Evolutionary conservation across 2,113 vertebrate genomes (phyloP), one percentile per base, ranked within the genome.

Genomic region (Oophaga pumilio): DNA sequence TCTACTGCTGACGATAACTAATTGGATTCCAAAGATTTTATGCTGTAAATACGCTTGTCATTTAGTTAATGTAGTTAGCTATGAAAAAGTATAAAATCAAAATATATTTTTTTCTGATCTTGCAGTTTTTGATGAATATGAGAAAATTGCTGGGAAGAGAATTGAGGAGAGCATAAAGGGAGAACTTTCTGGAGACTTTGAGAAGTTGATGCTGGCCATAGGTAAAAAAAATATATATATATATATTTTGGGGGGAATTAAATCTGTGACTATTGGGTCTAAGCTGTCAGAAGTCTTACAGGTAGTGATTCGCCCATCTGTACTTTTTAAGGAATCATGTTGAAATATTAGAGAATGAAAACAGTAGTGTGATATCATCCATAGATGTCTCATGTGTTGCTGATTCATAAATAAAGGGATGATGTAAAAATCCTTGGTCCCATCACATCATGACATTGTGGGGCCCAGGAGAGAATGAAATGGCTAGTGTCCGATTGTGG

Each of bases 111-210:
- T 24, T 43, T 73, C 20, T 73, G 8, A 18, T 73, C 2, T 83
- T 10, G 0, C 92, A 99, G 98, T 99, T 79, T 99, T 99, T 86
- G 97, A 99, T 4, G 96, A 96, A 49, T 99, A 98, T 74, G 93
- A 97, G 93, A 97, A 95, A 94, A 95, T 96, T 87, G 92, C 96
- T 0, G 97, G 97, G 91, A 95, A 94, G 89, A 94, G 95, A 0
- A 97, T 99, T 0, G 98, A 99, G 91, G 95, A 96, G 89, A 99
- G 97, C 92, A 97, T 99, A 90, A 96, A 97, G 64, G 95, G 80
- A 2, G 98, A 99, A 91, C 95, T 99, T 79, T 99, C 98, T 0
- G 98, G 97, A 24, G 97, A 99, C 93, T 97, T 99, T 49, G 96
- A 99, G 93, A 96, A 96, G 91, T 94, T 99, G 83, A 98, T 99